Evolutionary conservation across 2,797 vertebrate species (phyloP), one percentile per base, ranked within the genome.

Genomic region (Lacerta viridis): DNA sequence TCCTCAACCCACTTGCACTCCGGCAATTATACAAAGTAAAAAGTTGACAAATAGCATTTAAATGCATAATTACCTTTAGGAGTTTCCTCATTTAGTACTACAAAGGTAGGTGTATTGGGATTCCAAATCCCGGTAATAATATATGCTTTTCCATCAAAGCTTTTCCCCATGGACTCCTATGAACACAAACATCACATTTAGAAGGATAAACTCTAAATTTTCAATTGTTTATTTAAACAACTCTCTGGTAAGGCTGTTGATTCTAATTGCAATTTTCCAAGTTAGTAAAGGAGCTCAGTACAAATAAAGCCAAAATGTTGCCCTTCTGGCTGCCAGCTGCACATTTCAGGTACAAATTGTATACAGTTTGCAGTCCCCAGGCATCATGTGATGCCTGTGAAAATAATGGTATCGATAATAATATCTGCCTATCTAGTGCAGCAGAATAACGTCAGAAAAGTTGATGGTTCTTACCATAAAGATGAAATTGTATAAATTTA

Each of bases 111-210:
- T 69, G 95, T 96, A 91, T 98, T 99, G 39, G 99, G 99, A 93
- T 99, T 98, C 99, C 99, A 99, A 36, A 96, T 98, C 87, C 99
- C 99, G 43, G 98, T 99, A 93, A 99, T 99, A 77, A 99, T 94
- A 43, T 99, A 99, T 23, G 98, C 97, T 95, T 98, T 99, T 61
- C 98, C 98, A 92, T 99, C 99, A 61, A 95, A 97, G 93, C 98
- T 99, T 95, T 99, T 99, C 39, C 98, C 99, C 98, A 99, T 99
- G 15, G 98, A 99, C 90, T 99, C 99, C 99, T 99, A 89, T 33
- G 83, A 90, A 91, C 80, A 64, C 69, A 90, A 4, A 85, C 7
- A 88, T 84, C 75, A 69, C 25, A 87, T 87, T 69, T 74, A 84
- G 59, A 46, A 27, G 18, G 41, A 11, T 90, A 61, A 20, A 91